Percentiles rank a stretch among this genome's conserved stretches.
These are phyloP conservation scores for Saturnia japonica DNA, from an alignment of 2,888 invertebrate species.

Conservation along the genomic window DNA sequence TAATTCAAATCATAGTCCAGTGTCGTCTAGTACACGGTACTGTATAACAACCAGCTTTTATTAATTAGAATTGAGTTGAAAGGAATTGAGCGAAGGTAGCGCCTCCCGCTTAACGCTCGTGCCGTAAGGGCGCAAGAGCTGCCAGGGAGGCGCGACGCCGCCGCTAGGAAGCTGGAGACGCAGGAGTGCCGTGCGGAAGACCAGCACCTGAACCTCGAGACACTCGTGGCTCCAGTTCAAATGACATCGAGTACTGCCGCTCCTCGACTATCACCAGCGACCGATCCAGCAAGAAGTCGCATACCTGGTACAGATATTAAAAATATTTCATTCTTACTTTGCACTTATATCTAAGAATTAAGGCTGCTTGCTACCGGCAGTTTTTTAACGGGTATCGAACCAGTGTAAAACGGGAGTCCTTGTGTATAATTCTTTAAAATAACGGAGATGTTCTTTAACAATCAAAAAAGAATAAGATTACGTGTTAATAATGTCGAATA, in stretches of 20 bases:
- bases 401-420: too few species aligned
- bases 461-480: too few species aligned
- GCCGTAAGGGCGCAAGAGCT: constrained; percentile 66
- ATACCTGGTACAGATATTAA: constrained; percentile 51
- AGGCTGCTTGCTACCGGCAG: too few species aligned
- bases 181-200: constrained; percentile 44
- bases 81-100: constrained; percentile 21
- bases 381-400: too few species aligned
- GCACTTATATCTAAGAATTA: too few species aligned
- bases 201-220: constrained; percentile 63
- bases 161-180: constrained; percentile 73
- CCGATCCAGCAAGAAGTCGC: constrained; percentile 89
- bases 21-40: background rate
- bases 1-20: background rate
- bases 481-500: too few species aligned
- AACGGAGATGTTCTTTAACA: too few species aligned
- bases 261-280: constrained; percentile 90
- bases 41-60: background rate
- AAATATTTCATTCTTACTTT: background rate
- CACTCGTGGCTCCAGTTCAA: constrained; percentile 92
- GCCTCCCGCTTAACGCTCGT: constrained; percentile 52
- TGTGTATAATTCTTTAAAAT: too few species aligned
- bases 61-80: background rate
- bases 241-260: constrained; percentile 90
- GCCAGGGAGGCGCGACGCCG: constrained; percentile 77